Evolutionary conservation across 1,140 invertebrate genomes (phyloP), one percentile per base, ranked within the genome.

Genomic region (Drosophila arizonae): DNA sequence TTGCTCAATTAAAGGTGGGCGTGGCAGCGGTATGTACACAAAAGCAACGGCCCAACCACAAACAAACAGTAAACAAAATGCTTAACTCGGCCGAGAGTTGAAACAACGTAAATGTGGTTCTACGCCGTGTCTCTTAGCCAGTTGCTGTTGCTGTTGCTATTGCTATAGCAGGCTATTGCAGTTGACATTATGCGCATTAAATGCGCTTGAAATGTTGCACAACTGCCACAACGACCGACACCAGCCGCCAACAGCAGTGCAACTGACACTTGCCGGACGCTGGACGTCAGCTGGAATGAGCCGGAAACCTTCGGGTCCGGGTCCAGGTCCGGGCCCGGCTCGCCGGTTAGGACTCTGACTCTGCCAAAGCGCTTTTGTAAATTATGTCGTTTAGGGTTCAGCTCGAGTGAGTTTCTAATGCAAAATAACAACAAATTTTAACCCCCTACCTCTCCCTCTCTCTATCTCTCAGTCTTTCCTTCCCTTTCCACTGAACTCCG

Each of bases 101-200:
- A 13, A 11, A 17, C 36, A 33, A 24, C 54, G 36, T 39, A 39
- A 39, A 39, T 54, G 54, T 69, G 58, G 68, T 57, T 77, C 36
- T 39, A 39, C 36, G 36, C 36, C 65, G 60, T 55, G 17, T 62
- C 54, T 43, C 63, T 50, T 39, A 39, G 10, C 43, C 30, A 50
- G 33, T 33, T 9, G 8, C 33, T 9, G 33, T 15, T 9, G 77
- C 64, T 81, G 78, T 36, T 9, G 41, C 4, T 43, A 11, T 15
- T 5, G 3, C 6, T 45, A 15, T 17, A 45, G 43, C n/a, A 4
- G 43, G n/a, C n/a, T 57, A 66, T 78, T 61, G 71, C 61, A 70
- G 77, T 70, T 82, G 79, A 81, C 76, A 79, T 82, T 82, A 81
- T 82, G 75, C 65, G 79, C 79, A 81, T 81, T 82, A 82, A 82